Base-by-base conservation (phyloP, 1,140 invertebrate species). In the Microplitis mediator region DNA sequence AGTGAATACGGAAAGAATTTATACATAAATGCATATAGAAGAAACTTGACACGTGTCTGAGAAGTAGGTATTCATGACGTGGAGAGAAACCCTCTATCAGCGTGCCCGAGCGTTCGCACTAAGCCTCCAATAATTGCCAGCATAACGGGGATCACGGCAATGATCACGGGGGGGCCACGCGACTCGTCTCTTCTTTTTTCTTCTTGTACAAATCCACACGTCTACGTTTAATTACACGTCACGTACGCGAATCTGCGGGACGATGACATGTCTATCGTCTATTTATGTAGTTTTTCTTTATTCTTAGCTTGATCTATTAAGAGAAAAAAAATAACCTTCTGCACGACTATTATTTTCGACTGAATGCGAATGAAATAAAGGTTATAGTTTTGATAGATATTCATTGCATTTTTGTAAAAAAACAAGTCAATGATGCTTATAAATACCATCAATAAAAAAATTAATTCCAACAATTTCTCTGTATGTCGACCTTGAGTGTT, bases 51-150 rank as follows among this genome's bases (percentile, higher is more conserved):
- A 82, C 81, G 81, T 82, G 81, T 71, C 76, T 52, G 74, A 73
- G 78, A 75, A 77, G 76, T 78, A 70, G 72, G 74, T 77, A 79
- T 80, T 80, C 76, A 79, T 78, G 74, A 75, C 52, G 69, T 73
- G 32, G 39, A 72, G 66, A 61, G 72, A 67, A 70, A 64, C 70
- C 74, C 66, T 74, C 75, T 76, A 74, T 78, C 78, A 75, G 75
- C 79, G 77, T 69, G 16, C 11, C 50, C 4, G 65, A 52, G 56
- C 32, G 73, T 71, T 56, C 61, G 72, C 63, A 75, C 77, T 85
- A 84, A 85, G 81, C 82, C 81, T 80, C 66, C 75, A 77, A 73
- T 84, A 85, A 85, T 85, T 85, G 83, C 82, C 82, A 77, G 79
- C 82, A 81, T 84, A 82, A 81, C 81, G 78, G 82, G 82, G 80